phyloP scores from a whole-genome alignment of 2,888 invertebrate genomes.

The Meiosimyza decipiens region DNA sequence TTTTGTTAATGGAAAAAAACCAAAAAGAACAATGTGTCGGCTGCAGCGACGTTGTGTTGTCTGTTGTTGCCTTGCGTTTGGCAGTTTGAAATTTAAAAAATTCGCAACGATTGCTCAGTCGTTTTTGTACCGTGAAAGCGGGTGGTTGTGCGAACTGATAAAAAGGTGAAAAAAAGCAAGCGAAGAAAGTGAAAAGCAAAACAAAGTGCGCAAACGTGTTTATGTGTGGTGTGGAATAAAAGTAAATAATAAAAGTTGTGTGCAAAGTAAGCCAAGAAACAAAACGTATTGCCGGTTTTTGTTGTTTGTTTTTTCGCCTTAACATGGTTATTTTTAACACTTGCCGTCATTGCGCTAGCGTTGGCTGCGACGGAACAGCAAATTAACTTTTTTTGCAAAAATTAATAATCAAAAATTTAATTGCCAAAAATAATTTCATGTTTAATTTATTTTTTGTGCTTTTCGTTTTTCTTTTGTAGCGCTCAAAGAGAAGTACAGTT shows the following conservation, averaged over 20 bases:
- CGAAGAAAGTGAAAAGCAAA: slow-evolving; percentile 15
- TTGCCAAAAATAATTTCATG: too few species aligned
- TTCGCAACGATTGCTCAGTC: slow-evolving; percentile 32
- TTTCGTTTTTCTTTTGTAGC: too few species aligned
- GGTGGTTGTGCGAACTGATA: slow-evolving; percentile 32
- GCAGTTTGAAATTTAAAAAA: too few species aligned
- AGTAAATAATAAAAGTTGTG: slow-evolving; percentile 41
- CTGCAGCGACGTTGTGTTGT: too few species aligned
- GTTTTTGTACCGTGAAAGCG: slow-evolving; percentile 39
- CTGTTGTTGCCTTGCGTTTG: too few species aligned
- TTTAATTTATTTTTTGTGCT: too few species aligned
- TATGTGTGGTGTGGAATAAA: slow-evolving; percentile 46
- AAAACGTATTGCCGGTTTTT: slow-evolving; percentile 13
- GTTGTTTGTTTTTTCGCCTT: slow-evolving; percentile 22
- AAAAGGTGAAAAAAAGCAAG: background rate
- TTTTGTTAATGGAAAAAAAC: too few species aligned
- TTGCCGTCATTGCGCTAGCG: slow-evolving; percentile 49
- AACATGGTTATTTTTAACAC: slow-evolving; percentile 54
- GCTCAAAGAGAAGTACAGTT: too few species aligned
- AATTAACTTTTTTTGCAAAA: slow-evolving; percentile 1
- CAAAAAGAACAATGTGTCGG: too few species aligned
- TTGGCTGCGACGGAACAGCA: too few species aligned
- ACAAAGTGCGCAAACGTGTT: slow-evolving; percentile 27
- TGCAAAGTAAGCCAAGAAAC: slow-evolving; percentile 9
- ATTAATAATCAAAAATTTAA: too few species aligned